Evolutionary conservation across 2,113 vertebrate species (phyloP), one percentile per base, ranked within the genome.

Genomic region (Genyomyrus donnyi): DNA sequence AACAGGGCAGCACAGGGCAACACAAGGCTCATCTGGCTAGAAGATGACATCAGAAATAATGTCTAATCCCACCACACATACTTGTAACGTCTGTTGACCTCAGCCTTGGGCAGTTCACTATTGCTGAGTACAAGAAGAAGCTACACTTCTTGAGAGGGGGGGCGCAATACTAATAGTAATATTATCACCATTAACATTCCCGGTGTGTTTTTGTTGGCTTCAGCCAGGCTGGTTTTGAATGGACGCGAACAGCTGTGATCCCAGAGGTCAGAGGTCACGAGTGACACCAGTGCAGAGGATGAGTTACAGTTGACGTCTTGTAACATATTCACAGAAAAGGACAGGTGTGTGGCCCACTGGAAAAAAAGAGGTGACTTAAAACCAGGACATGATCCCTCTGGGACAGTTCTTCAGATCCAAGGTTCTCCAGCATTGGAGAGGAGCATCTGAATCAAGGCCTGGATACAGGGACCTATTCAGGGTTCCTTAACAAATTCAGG

Each of bases 41-140:
- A 83, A 31, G 35, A 83, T 83, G 50, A 35, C 88, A 89, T 89
- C 49, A 84, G 31, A 53, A 74, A 50, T 83, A 70, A 48, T 24
- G 0, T 10, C 46, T 89, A 84, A 89, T 89, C 74, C 74, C 31
- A 9, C 42, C 50, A 74, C 19, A 48, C 48, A 42, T 49, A 53
- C 70, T 48, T 39, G 17, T 45, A 27, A 48, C 10, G 70, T 83
- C 74, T 80, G 88, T 7, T 89, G 88, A 89, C 88, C 88, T 19
- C 74, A 7, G 27, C 42, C 17, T 46, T 42, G 15, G 42, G 17
- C 42, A 84, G 17, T 46, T 84, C 45, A 24, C 15, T n/a, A 48
- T 9, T 84, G 7, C 42, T 45, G 42, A 84, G 17, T 46, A 19
- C 17, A 84, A 84, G 42, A 84, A 45, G 39, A 84, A 2, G 17